Base-by-base conservation (phyloP, 1,140 invertebrate genomes). In the Macrocentrus cingulum region DNA sequence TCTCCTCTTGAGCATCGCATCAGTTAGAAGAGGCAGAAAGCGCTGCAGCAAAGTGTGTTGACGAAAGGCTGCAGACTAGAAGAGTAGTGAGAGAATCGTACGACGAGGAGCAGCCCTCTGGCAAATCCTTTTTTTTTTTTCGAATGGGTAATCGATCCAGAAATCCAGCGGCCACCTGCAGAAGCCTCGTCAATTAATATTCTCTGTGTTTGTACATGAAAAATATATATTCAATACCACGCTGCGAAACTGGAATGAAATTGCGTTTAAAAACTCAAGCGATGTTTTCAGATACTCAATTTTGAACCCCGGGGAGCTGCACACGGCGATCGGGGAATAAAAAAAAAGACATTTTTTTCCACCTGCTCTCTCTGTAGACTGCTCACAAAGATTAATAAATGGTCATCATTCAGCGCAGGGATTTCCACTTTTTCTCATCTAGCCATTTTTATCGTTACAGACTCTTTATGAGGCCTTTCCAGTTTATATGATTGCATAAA, bases 161-260 rank as follows among this genome's bases (percentile, higher is more conserved):
- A 13, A 42, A 44, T 52, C 34, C 54, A 56, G 46, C 56, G 51
- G 56, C 56, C 44, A 52, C 56, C 56, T 58, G 56, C 56, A 25
- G 56, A 58, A 51, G 7, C 9, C 16, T 42, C 18, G 41, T 16
- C 18, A 16, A 16, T 42, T n/a, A n/a, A n/a, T n/a, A n/a, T 42
- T 42, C 41, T 42, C 20, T 16, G n/a, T 42, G 4, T 2, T 15
- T 16, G 18, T 42, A 25, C 29, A 8, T 39, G 36, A 13, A 39
- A 39, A 15, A 39, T 39, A 39, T n/a, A 39, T 11, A 5, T 11
- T 34, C 29, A 34, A 6, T 34, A 34, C 29, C 6, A 34, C 29
- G 6, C 29, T 34, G 6, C 29, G n/a, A n/a, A n/a, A n/a, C n/a
- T n/a, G n/a, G n/a, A n/a, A n/a, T n/a, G n/a, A n/a, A n/a, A n/a